Conservation (phyloP, 2,113 vertebrate genomes). For the Vanacampus margaritifer region DNA sequence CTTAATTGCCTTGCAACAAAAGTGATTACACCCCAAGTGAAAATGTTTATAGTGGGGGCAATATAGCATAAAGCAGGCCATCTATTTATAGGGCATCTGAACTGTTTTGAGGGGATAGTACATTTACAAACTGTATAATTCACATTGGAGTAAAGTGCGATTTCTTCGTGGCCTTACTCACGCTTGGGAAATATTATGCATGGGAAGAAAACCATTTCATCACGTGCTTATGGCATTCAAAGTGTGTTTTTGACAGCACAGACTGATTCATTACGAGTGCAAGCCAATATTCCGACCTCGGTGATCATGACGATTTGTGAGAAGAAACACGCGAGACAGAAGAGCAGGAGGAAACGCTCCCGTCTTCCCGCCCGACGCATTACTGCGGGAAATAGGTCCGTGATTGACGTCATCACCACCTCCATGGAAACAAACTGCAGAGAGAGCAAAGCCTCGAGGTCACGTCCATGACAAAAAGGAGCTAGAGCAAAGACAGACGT, state of each 20-base stretch:
- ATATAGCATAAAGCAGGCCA: no score
- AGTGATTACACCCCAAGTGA: no score
- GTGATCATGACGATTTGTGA: slow-evolving; percentile 70
- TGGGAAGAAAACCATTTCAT: no score
- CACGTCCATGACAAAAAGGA: neutral
- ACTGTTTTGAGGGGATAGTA: no score
- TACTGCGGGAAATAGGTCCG: slow-evolving; percentile 63
- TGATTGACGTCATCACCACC: slow-evolving; percentile 62
- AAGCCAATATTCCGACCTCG: slow-evolving; percentile 50
- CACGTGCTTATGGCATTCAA: neutral
- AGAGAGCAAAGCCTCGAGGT: neutral
- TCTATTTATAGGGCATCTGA: no score
- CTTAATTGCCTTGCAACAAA: no score
- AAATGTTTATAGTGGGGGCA: no score
- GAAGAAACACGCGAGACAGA: slow-evolving; percentile 65
- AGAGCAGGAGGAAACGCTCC: slow-evolving; percentile 65
- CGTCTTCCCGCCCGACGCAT: slow-evolving; percentile 56
- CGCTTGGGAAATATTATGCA: no score
- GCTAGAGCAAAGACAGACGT: neutral
- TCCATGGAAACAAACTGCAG: slow-evolving; percentile 70
- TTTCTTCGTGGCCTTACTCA: no score
- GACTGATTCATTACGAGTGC: neutral
- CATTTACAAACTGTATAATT: no score
- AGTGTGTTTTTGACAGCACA: neutral
- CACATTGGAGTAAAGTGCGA: no score